Evolutionary conservation across 2,888 invertebrate genomes (phyloP), one percentile per base, ranked within the genome.

Genomic region (Abscondita cerata): DNA sequence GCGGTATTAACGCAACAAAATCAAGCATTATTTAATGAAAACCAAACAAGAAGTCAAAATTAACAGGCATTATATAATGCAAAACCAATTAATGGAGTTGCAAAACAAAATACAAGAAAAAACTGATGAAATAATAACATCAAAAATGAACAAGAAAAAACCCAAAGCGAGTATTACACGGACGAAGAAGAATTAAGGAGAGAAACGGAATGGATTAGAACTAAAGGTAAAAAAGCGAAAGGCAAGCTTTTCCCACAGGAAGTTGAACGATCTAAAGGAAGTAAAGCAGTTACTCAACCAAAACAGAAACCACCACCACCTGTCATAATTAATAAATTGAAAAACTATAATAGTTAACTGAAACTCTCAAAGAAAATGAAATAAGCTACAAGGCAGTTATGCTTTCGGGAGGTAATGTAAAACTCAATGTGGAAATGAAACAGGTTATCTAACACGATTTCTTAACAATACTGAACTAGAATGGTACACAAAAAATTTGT

Each of bases 161-260:
- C 25, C 6, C 52, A 52, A 52, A 52, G 5, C 25, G 52, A 56
- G 48, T 56, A 48, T 16, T 38, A 38, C 16, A 50, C 56, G 40
- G 56, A 56, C 25, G 56, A 56, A 16, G 56, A 56, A 47, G 56
- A 48, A 56, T 47, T 56, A 47, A 48, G 19, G 9, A 33, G 40
- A 34, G 48, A 56, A 50, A 56, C 56, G n/a, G 56, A 56, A 47
- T 56, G 56, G 36, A 48, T 36, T 18, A 46, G 56, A 34, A 25
- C 15, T 56, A 56, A 48, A 56, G 36, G 36, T 36, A 56, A 19
- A 34, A 53, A 53, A 20, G 31, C 20, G 46, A 46, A 54, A 18
- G 44, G 31, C 31, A 46, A 46, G 31, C 16, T 31, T 31, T 46
- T 54, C 31, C 54, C 50, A 34, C 50, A 50, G 12, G 13, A 50